phyloP scores from a whole-genome alignment of 1,140 invertebrate genomes.

The Achatina immaculata region DNA sequence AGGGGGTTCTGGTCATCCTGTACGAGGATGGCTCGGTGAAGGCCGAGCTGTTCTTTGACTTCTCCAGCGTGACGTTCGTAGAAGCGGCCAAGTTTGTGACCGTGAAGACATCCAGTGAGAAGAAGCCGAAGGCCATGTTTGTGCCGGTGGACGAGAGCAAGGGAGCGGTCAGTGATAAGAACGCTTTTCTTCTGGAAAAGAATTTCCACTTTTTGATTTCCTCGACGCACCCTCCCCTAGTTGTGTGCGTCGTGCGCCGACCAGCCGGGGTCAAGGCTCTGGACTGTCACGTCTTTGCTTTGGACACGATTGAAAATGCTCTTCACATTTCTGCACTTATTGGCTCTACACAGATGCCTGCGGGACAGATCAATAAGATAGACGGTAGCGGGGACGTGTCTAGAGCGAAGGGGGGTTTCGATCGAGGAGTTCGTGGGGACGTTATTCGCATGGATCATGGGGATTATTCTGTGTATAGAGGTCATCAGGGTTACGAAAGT shows the following conservation, averaged over 20 bases:
- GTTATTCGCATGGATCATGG: slow-evolving; percentile 52
- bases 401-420: slow-evolving; percentile 37
- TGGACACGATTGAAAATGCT: slow-evolving; percentile 49
- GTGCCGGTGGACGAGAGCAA: slow-evolving; percentile 52
- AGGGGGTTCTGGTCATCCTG: slow-evolving; percentile 42
- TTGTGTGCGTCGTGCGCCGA: slow-evolving; percentile 56
- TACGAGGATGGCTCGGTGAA: slow-evolving; percentile 40
- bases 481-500: background rate
- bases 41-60: slow-evolving; percentile 52
- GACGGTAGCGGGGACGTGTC: background rate
- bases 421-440: slow-evolving; percentile 47
- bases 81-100: slow-evolving; percentile 54
- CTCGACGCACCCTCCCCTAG: slow-evolving; percentile 50
- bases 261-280: slow-evolving; percentile 55
- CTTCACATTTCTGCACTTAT: slow-evolving; percentile 47
- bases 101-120: slow-evolving; percentile 47
- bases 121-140: slow-evolving; percentile 54
- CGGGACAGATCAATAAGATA: background rate
- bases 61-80: slow-evolving; percentile 49
- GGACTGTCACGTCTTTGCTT: slow-evolving; percentile 59
- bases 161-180: slow-evolving; percentile 47
- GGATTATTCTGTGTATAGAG: slow-evolving; percentile 50
- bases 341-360: slow-evolving; percentile 18
- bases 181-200: slow-evolving; percentile 56
- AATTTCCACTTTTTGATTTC: slow-evolving; percentile 48